Evolutionary conservation across 2,797 vertebrate genomes (phyloP).

Genomic region (Coracias cyanogaster): DNA sequence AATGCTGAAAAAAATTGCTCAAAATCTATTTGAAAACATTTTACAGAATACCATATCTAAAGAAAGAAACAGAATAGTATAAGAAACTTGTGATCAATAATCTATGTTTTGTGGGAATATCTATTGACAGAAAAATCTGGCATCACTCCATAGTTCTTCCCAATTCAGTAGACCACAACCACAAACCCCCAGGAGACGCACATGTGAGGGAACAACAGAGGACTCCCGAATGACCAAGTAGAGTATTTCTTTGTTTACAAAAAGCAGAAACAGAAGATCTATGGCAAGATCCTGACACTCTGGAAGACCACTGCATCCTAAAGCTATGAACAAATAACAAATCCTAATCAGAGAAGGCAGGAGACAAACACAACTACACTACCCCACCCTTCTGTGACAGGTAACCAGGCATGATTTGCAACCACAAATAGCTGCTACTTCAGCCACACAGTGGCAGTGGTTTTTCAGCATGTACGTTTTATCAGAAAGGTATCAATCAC

Average conservation of each 20-base stretch:
- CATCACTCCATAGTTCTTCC: neutral
- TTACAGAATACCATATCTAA: neutral
- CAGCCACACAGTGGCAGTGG: neutral
- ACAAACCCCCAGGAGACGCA: neutral
- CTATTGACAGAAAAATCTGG: neutral
- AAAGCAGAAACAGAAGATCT: neutral
- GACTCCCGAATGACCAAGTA: neutral
- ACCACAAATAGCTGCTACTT: neutral
- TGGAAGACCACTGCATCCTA: neutral
- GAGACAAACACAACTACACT: neutral
- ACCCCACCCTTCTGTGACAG: neutral
- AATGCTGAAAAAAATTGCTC: neutral
- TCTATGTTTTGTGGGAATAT: neutral
- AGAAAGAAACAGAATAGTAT: neutral
- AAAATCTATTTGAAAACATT: neutral
- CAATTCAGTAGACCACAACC: neutral
- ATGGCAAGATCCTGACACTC: neutral
- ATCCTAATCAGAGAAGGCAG: neutral
- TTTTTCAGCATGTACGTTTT: neutral
- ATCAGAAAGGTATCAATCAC: neutral
- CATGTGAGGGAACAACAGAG: accelerated
- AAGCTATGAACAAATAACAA: neutral
- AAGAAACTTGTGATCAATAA: neutral
- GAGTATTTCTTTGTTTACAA: neutral
- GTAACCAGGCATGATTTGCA: neutral